Evolutionary conservation across 2,797 vertebrate genomes (phyloP).

Genomic region (Darevskia nairensis): DNA sequence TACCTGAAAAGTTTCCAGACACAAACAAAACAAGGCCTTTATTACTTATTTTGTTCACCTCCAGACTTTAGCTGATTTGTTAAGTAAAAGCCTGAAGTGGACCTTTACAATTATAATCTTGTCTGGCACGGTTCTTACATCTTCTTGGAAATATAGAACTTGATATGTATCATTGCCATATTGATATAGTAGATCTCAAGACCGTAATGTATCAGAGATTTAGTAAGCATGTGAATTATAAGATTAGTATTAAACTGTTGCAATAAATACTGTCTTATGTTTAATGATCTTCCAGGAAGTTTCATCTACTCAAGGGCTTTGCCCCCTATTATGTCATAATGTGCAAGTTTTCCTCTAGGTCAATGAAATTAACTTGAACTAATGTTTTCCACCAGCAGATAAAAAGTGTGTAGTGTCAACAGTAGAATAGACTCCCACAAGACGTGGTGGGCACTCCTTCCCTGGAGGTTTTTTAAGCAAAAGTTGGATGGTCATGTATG

Average conservation of each 20-base stretch:
- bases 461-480: too few relatives aligned
- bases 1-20: neutral
- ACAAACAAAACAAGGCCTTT: neutral
- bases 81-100: conserved; percentile 15
- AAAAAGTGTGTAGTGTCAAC: conserved; percentile 9
- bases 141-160: conserved; percentile 44
- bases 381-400: conserved; percentile 36
- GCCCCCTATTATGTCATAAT: neutral
- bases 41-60: conserved; percentile 16
- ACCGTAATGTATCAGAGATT: conserved; percentile 37
- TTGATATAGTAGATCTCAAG: conserved; percentile 23
- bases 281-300: conserved; percentile 39
- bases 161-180: conserved; percentile 25
- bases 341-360: neutral
- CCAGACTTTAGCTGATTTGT: neutral
- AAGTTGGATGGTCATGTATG: too few relatives aligned
- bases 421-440: too few relatives aligned
- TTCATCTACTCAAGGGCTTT: conserved; percentile 10
- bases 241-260: conserved; percentile 41
- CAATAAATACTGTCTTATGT: conserved; percentile 38
- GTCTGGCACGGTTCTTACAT: conserved; percentile 34
- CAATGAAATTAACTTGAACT: neutral
- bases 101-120: neutral
- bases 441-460: too few relatives aligned
- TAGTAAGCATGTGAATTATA: conserved; percentile 35